Evolutionary conservation across 2,888 invertebrate species (phyloP).

Genomic region (Prostheceraeus crozeri): DNA sequence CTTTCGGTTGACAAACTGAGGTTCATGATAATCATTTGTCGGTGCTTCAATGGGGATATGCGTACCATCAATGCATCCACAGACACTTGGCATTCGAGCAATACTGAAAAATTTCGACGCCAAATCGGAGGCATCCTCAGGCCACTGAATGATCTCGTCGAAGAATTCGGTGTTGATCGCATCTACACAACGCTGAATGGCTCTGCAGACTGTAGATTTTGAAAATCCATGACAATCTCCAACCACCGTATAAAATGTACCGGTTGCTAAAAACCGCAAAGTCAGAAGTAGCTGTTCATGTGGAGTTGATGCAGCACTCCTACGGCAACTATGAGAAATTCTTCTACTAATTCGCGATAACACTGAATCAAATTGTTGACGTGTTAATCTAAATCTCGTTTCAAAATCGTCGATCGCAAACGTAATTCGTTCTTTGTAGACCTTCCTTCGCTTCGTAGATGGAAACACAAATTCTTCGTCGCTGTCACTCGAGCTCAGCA

Average conservation of each 20-base stretch:
- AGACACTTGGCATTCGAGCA: neutral
- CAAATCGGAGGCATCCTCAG: neutral
- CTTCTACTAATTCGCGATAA: no score
- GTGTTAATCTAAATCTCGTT: no score
- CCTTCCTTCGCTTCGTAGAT: no score
- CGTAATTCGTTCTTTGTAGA: no score
- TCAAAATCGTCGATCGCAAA: no score
- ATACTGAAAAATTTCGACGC: neutral
- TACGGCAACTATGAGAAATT: no score
- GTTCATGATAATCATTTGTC: neutral
- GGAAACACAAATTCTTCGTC: no score
- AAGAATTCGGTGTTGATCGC: neutral
- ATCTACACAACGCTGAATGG: neutral
- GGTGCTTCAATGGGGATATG: neutral
- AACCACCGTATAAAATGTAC: neutral
- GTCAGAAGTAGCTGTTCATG: neutral
- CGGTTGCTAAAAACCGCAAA: slow-evolving; percentile 5
- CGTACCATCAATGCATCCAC: slow-evolving; percentile 22
- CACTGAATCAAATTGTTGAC: no score
- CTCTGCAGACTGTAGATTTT: neutral
- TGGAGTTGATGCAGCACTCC: neutral
- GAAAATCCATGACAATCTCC: slow-evolving; percentile 7
- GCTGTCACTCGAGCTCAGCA: no score
- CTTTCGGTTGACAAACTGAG: slow-evolving; percentile 15
- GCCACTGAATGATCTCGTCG: neutral